Conservation (phyloP, 2,888 invertebrate genomes). For the Dasypogon diadema region DNA sequence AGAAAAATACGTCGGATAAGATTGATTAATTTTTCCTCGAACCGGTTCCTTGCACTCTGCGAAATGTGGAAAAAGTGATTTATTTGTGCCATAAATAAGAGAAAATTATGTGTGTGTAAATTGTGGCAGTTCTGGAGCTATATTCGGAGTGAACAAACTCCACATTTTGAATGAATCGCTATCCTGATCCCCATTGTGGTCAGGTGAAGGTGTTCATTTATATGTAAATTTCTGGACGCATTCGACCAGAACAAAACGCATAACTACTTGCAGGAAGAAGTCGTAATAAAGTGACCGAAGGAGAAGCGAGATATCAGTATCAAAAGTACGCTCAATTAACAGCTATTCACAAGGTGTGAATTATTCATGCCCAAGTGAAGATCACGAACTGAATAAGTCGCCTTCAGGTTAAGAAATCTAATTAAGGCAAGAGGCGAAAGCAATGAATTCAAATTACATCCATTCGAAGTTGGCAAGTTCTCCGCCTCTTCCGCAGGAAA, state of each 20-base stretch:
- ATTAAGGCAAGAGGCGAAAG: slow-evolving; percentile 31
- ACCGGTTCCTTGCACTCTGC: background rate
- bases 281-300: background rate
- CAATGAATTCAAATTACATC: slow-evolving; percentile 41
- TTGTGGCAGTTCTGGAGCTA: background rate
- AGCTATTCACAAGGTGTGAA: slow-evolving; percentile 38
- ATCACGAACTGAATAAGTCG: slow-evolving; percentile 27
- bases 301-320: background rate
- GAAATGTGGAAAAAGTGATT: slow-evolving; percentile 29
- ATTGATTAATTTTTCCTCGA: slow-evolving; percentile 20
- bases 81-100: slow-evolving; percentile 21
- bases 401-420: slow-evolving; percentile 44
- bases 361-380: slow-evolving; percentile 23
- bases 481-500: slow-evolving; percentile 1
- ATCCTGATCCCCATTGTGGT: no score
- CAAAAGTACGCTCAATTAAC: slow-evolving; percentile 21
- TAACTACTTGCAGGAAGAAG: background rate
- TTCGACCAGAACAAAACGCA: slow-evolving; percentile 12
- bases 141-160: no score
- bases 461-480: slow-evolving; percentile 14
- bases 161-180: no score
- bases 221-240: slow-evolving; percentile 14
- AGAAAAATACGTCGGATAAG: slow-evolving; percentile 40
- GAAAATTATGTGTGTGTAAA: slow-evolving; percentile 32
- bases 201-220: background rate